Percentiles rank a stretch among this genome's conserved stretches.
These are phyloP conservation scores for Phyllotreta cruciferae DNA, from an alignment of 2,888 invertebrate genomes.

Conservation along the genomic window DNA sequence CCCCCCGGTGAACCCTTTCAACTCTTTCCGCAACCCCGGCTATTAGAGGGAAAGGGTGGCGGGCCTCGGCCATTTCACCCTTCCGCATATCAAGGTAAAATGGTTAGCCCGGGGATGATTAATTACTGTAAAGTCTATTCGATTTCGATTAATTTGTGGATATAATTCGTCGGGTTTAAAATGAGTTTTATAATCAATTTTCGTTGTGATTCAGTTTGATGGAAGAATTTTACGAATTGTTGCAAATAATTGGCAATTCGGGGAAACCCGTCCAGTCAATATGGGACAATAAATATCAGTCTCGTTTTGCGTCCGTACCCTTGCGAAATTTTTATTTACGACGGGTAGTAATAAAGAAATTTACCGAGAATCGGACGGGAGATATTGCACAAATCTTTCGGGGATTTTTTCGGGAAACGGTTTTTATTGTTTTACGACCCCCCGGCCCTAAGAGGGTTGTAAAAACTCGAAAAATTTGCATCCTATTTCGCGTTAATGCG, in stretches of 20 bases:
- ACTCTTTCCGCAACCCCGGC: constrained; percentile 39
- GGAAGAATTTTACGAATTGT: too few relatives aligned
- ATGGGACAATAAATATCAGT: constrained; percentile 28
- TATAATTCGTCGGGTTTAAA: too few relatives aligned
- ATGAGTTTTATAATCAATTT: too few relatives aligned
- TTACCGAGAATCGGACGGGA: constrained; percentile 14
- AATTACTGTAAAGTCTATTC: neutral
- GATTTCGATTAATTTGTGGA: neutral
- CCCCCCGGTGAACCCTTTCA: constrained; percentile 37
- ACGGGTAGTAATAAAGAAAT: constrained; percentile 32
- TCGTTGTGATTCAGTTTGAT: too few relatives aligned
- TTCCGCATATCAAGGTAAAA: constrained; percentile 33
- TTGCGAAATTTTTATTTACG: constrained; percentile 36
- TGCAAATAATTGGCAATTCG: too few relatives aligned
- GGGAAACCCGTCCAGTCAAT: too few relatives aligned
- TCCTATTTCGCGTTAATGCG: too few relatives aligned
- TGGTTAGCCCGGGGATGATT: constrained; percentile 24
- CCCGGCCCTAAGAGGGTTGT: too few relatives aligned
- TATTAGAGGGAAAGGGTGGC: constrained; percentile 28
- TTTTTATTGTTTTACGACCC: constrained; percentile 35
- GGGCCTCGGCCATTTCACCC: constrained; percentile 34
- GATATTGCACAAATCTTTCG: constrained; percentile 31
- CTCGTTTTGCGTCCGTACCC: constrained; percentile 25
- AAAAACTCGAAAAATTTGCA: too few relatives aligned
- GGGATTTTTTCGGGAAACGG: constrained; percentile 26